Percentiles rank a stretch among this genome's conserved stretches.
These are phyloP conservation scores for Leptinotarsa haldemani DNA, from an alignment of 2,888 invertebrate species.

Conservation along the genomic window DNA sequence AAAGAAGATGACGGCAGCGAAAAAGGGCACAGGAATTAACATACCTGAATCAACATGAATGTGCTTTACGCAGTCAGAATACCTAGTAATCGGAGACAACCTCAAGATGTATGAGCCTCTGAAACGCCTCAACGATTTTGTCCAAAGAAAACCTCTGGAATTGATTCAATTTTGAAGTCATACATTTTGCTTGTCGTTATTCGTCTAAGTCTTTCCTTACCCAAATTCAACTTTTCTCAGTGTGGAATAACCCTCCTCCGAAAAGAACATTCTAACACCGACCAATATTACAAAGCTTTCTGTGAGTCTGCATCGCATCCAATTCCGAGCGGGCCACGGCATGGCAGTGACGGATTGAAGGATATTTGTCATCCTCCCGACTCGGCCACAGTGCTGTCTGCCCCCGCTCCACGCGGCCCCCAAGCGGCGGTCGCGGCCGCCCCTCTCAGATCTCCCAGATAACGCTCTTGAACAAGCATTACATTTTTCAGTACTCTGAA, in stretches of 20 bases:
- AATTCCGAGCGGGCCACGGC: slow-evolving; percentile 67
- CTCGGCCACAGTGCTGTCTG: slow-evolving; percentile 66
- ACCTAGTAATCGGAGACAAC: no score
- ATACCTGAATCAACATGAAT: no score
- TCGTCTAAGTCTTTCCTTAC: no score
- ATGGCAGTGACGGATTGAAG: slow-evolving; percentile 78
- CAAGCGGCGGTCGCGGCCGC: slow-evolving; percentile 53
- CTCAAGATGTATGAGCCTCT: no score
- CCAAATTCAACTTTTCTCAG: slow-evolving; percentile 23
- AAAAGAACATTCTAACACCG: slow-evolving; percentile 59
- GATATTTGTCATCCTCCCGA: slow-evolving; percentile 77
- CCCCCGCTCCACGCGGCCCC: slow-evolving; percentile 56
- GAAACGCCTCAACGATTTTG: no score
- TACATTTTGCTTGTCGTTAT: no score
- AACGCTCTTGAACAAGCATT: slow-evolving; percentile 63
- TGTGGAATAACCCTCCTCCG: slow-evolving; percentile 40
- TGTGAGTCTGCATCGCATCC: slow-evolving; percentile 68
- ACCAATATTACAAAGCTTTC: slow-evolving; percentile 68
- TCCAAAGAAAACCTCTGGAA: no score
- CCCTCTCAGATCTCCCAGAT: slow-evolving; percentile 60
- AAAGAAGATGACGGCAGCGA: no score
- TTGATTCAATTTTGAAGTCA: no score
- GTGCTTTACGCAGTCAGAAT: no score
- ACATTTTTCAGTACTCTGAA: slow-evolving; percentile 62
- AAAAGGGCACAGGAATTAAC: no score